A percentile compares a stretch with the other conserved stretches of the same genome.
These are phyloP conservation scores for Rhabditoides inermis DNA, from an alignment of 2,888 invertebrate genomes.

Conservation along the genomic window DNA sequence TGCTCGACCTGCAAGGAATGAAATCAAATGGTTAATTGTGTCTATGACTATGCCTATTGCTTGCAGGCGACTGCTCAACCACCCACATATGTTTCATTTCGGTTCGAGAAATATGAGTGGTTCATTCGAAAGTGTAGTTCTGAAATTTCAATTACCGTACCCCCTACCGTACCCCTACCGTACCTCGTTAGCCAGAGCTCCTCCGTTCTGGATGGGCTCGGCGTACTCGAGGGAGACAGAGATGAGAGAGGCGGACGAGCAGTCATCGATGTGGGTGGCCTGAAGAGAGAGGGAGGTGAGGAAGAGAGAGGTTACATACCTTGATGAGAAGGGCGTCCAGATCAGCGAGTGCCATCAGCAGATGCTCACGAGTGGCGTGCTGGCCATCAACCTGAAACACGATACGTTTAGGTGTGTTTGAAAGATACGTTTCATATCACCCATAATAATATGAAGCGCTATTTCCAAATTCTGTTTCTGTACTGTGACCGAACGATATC, in stretches of 20 bases:
- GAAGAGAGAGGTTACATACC: constrained; percentile 4
- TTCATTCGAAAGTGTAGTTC: too few relatives aligned
- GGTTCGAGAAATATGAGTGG: too few relatives aligned
- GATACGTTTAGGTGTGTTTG: too few relatives aligned
- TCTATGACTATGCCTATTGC: neutral
- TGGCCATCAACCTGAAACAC: constrained; percentile 71
- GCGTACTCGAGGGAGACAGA: constrained; percentile 44
- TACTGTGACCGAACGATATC: too few relatives aligned
- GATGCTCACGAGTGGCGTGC: constrained; percentile 71
- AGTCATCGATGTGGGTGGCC: constrained; percentile 43
- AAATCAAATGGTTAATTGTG: constrained; percentile 4
- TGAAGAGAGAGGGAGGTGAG: constrained; percentile 4
- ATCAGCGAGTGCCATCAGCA: constrained; percentile 83
- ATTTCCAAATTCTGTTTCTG: too few relatives aligned
- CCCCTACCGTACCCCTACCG: too few relatives aligned
- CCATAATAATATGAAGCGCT: too few relatives aligned
- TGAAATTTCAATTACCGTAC: too few relatives aligned
- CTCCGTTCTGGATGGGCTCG: constrained; percentile 37
- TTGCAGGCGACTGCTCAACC: too few relatives aligned
- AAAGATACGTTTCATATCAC: too few relatives aligned
- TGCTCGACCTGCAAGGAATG: constrained; percentile 54
- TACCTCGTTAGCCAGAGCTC: constrained; percentile 37
- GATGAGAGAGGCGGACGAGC: constrained; percentile 35
- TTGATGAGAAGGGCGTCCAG: constrained; percentile 72
- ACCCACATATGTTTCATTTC: too few relatives aligned